These are phyloP conservation scores for Temnothorax longispinosus DNA, from an alignment of 1,140 invertebrate genomes.

Conservation along the genomic window DNA sequence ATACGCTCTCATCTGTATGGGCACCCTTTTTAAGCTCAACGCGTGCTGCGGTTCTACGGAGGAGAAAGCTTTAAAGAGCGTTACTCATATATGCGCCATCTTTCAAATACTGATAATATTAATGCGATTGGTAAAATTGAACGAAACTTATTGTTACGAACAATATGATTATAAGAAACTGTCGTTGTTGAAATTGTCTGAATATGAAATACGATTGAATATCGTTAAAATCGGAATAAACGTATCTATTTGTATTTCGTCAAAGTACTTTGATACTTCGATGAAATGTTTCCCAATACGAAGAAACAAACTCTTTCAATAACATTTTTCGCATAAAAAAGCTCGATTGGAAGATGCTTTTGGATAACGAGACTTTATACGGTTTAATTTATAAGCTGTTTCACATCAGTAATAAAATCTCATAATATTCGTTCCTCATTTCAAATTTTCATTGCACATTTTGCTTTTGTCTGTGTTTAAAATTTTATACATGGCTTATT, in stretches of 20 bases:
- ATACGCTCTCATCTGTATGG: conserved; percentile 44
- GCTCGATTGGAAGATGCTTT: neutral
- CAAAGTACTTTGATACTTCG: neutral
- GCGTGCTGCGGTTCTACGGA: neutral
- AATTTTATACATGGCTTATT: neutral
- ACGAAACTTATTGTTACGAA: neutral
- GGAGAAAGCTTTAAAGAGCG: conserved; percentile 6
- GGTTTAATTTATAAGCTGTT: neutral
- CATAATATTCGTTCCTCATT: neutral
- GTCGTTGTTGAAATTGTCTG: neutral
- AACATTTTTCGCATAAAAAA: conserved; percentile 17
- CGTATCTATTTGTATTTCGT: neutral
- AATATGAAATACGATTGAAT: neutral
- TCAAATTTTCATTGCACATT: neutral
- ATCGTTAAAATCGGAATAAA: neutral
- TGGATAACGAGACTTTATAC: neutral
- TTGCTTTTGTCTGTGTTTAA: neutral
- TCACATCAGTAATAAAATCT: neutral
- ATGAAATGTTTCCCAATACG: neutral
- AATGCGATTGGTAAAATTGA: neutral
- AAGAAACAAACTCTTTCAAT: neutral
- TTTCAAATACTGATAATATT: conserved; percentile 21
- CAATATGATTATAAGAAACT: neutral
- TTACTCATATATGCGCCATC: neutral
- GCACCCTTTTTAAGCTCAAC: conserved; percentile 20